These are phyloP conservation scores for Azorinus chamasolen DNA, from an alignment of 2,888 invertebrate genomes.

Conservation along the genomic window DNA sequence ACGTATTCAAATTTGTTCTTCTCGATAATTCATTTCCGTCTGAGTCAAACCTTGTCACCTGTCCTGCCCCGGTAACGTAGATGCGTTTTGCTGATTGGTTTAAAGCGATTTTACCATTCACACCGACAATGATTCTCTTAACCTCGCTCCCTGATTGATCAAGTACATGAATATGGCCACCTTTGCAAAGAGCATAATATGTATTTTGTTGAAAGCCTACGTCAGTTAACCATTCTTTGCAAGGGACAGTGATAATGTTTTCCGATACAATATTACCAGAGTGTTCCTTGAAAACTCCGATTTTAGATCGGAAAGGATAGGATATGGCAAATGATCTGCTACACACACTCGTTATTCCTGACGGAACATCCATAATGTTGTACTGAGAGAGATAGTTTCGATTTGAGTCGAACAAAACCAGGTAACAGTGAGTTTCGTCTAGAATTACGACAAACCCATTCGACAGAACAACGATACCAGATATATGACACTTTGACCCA, in stretches of 20 bases:
- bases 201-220: constrained; percentile 28
- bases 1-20: constrained; percentile 41
- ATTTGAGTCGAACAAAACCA: constrained; percentile 23
- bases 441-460: constrained; percentile 40
- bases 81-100: constrained; percentile 33
- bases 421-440: constrained; percentile 36
- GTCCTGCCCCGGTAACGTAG: constrained; percentile 45
- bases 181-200: constrained; percentile 50
- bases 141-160: constrained; percentile 22
- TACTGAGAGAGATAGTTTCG: constrained; percentile 20
- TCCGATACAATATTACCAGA: constrained; percentile 18
- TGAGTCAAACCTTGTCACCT: constrained; percentile 38
- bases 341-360: constrained; percentile 22
- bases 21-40: constrained; percentile 44
- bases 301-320: constrained; percentile 46
- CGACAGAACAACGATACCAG: constrained; percentile 37
- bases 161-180: constrained; percentile 47
- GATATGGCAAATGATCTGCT: constrained; percentile 30
- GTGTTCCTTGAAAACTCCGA: constrained; percentile 17
- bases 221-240: constrained; percentile 52
- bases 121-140: constrained; percentile 20
- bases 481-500: constrained; percentile 30
- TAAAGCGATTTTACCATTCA: constrained; percentile 37
- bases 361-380: constrained; percentile 31
- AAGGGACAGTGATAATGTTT: constrained; percentile 34